Base-by-base conservation (phyloP, 64 coral and sea anemone species). In the Acropora tenuis region DNA sequence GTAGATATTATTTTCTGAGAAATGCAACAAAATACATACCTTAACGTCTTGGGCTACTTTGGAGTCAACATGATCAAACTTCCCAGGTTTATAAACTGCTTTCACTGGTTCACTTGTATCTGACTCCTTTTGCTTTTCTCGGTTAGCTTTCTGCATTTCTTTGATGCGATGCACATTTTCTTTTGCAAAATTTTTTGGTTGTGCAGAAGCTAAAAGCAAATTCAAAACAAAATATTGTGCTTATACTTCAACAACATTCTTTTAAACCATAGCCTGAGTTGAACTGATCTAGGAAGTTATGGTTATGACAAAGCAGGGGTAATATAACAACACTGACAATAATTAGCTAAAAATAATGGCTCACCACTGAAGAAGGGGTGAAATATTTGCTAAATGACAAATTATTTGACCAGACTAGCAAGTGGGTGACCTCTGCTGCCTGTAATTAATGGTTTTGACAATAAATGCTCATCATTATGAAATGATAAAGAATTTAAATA, bases 21-120 rank as follows among this genome's bases (percentile, higher is more conserved):
- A 42, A 43, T 17, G 1, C 3, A 79, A 18, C 60, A 63, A 4
- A 55, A 55, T 63, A 63, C 60, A 63, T 63, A 96, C 97, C 94
- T 99, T 99, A 44, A 95, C 78, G 49, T 96, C 97, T 44, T 92
- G 88, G 7, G 94, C 97, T 1, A 99, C 94, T 86, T 96, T 99
- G 4, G 97, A 99, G 47, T 99, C 94, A 19, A 99, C 97, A 94
- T 96, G 91, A 5, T 93, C 97, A 99, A 96, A 99, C 78, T 96
- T 99, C 41, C 95, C 97, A 61, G 82, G 84, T 75, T 94, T 99
- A 78, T 93, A 93, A 16, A 94, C 91, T 78, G 88, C 91, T 94
- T 92, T 99, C 67, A 99, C 60, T 48, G 91, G 90, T 80, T 99
- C 87, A 43, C 76, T 69, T 86, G 79, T 88, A 6, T 66, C 81